These are phyloP conservation scores for Nyctereutes procyonoides DNA, from an alignment of 2,113 vertebrate genomes.

Conservation along the genomic window DNA sequence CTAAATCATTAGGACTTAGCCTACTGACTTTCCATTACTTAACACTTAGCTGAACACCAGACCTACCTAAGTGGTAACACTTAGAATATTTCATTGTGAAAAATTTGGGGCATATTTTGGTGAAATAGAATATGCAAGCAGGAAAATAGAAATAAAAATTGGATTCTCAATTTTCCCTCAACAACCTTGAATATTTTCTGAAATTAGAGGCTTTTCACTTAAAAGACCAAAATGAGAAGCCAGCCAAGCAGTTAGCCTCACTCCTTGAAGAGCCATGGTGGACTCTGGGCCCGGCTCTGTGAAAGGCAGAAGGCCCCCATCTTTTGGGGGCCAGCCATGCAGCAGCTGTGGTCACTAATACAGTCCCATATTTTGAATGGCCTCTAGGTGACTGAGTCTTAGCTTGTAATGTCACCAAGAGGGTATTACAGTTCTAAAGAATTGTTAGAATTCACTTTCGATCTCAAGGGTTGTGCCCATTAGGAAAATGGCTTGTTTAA, in stretches of 20 bases:
- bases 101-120: neutral
- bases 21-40: neutral
- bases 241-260: neutral
- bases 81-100: neutral
- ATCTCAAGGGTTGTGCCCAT: neutral
- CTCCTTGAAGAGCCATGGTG: neutral
- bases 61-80: neutral
- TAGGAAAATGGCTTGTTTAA: slow-evolving; percentile 6
- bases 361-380: neutral
- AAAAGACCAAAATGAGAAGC: neutral
- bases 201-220: neutral
- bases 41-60: neutral
- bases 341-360: too few species aligned
- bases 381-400: neutral
- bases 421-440: neutral
- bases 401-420: neutral
- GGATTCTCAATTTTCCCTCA: neutral
- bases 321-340: neutral
- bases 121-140: neutral
- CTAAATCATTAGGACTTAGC: neutral
- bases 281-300: neutral
- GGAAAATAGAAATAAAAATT: neutral
- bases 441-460: neutral
- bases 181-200: neutral
- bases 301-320: neutral